Conservation (phyloP, 92 coral and sea anemone genomes). For the Montipora capitata region DNA sequence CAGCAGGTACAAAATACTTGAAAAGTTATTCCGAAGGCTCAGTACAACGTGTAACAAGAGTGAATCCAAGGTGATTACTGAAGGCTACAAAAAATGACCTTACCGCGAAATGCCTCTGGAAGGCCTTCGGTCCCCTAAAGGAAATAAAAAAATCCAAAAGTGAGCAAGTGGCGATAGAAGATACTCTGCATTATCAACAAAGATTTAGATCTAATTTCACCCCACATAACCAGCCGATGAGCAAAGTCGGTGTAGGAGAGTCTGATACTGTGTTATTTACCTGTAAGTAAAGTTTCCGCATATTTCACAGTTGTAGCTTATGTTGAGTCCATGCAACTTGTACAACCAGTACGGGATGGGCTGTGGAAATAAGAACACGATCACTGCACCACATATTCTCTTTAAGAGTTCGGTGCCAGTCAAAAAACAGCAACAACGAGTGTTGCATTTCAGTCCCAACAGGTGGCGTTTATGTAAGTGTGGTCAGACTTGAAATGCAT, state of each 20-base stretch:
- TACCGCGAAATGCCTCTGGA: slow-evolving; percentile 99
- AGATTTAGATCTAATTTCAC: no score
- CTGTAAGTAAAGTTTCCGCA: slow-evolving; percentile 98
- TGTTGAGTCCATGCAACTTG: slow-evolving; percentile 96
- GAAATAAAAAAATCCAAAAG: not conserved
- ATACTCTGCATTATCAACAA: no score
- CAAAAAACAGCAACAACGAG: no score
- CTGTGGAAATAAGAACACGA: slow-evolving; percentile 49
- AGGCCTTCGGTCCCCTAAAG: slow-evolving; percentile 98
- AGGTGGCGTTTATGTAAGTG: not conserved
- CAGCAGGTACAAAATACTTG: no score
- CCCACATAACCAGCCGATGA: no score
- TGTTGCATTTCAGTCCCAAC: not conserved
- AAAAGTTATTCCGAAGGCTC: no score
- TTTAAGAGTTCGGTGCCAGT: not conserved
- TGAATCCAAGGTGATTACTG: not conserved
- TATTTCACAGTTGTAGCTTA: slow-evolving; percentile 97
- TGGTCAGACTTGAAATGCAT: no score
- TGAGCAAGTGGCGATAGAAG: no score
- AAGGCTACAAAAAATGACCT: slow-evolving; percentile 4
- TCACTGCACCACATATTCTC: not conserved
- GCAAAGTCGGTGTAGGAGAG: not conserved
- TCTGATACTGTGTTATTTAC: slow-evolving; percentile 18
- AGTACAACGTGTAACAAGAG: not conserved
- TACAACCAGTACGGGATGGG: slow-evolving; percentile 99